Evolutionary conservation across 2,888 invertebrate genomes (phyloP).

Genomic region (Parnassius apollo): DNA sequence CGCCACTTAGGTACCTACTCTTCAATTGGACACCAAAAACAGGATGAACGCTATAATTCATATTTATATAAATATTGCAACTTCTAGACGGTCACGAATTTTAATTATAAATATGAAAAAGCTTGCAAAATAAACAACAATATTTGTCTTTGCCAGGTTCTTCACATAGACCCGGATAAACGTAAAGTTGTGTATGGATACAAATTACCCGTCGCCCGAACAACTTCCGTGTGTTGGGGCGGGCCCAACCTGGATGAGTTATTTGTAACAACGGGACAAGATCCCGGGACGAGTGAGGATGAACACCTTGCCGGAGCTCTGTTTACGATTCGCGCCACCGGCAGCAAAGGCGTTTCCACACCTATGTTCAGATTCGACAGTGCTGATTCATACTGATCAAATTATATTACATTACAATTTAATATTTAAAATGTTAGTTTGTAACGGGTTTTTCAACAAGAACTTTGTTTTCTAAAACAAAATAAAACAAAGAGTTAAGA

Average conservation of each 20-base stretch:
- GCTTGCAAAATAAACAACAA: neutral
- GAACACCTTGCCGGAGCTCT: slow-evolving; percentile 61
- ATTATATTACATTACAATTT: neutral
- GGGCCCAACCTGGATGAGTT: slow-evolving; percentile 83
- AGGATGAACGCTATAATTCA: no score
- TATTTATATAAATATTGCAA: no score
- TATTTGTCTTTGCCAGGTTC: slow-evolving; percentile 62
- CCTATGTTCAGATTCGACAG: slow-evolving; percentile 50
- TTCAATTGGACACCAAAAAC: no score
- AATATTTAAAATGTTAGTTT: no score
- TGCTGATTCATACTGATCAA: slow-evolving; percentile 41
- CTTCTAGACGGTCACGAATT: no score
- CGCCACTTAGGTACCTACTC: no score
- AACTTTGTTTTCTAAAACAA: no score
- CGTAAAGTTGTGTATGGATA: slow-evolving; percentile 70
- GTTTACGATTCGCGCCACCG: slow-evolving; percentile 59
- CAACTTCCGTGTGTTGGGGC: slow-evolving; percentile 85
- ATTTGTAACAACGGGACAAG: slow-evolving; percentile 81
- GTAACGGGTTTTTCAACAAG: no score
- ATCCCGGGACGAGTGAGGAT: slow-evolving; percentile 29
- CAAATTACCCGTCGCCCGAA: slow-evolving; percentile 77
- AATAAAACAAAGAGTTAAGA: no score
- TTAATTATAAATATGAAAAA: no score
- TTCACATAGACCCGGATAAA: slow-evolving; percentile 77
- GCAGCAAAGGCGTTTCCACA: slow-evolving; percentile 49